These are phyloP conservation scores for Habrosyne pyritoides DNA, from an alignment of 2,888 invertebrate genomes.

Conservation along the genomic window DNA sequence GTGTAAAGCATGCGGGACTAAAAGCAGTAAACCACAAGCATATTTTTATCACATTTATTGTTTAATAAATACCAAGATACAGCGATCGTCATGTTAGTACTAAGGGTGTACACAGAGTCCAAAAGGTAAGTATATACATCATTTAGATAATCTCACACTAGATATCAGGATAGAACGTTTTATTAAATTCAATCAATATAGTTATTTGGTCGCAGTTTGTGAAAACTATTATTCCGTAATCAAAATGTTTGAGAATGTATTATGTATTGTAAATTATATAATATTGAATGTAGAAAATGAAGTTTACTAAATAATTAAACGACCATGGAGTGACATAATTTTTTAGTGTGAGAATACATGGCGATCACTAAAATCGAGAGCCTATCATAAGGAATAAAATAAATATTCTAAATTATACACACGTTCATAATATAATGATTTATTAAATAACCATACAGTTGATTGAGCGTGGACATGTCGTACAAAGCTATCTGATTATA, in stretches of 20 bases:
- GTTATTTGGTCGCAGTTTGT: neutral
- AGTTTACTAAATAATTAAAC: too few species aligned
- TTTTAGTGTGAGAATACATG: too few species aligned
- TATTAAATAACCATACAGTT: too few species aligned
- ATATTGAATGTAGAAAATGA: too few species aligned
- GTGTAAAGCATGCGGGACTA: constrained; percentile 77
- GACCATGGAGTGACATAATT: too few species aligned
- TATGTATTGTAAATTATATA: too few species aligned
- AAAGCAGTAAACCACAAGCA: constrained; percentile 80
- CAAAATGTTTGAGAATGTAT: neutral
- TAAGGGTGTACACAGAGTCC: constrained; percentile 45
- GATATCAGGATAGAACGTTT: neutral
- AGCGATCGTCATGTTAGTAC: constrained; percentile 58
- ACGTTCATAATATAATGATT: too few species aligned
- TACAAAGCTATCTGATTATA: too few species aligned
- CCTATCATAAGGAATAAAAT: too few species aligned
- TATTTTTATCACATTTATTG: constrained; percentile 79
- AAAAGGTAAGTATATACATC: constrained; percentile 37
- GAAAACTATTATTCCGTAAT: neutral
- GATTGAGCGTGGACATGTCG: too few species aligned
- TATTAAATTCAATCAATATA: neutral
- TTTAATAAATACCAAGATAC: constrained; percentile 60
- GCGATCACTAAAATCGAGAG: too few species aligned
- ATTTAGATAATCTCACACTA: constrained; percentile 35
- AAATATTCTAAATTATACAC: too few species aligned